Base-by-base conservation (phyloP, 1,140 invertebrate species). In the Eurosta solidaginis region DNA sequence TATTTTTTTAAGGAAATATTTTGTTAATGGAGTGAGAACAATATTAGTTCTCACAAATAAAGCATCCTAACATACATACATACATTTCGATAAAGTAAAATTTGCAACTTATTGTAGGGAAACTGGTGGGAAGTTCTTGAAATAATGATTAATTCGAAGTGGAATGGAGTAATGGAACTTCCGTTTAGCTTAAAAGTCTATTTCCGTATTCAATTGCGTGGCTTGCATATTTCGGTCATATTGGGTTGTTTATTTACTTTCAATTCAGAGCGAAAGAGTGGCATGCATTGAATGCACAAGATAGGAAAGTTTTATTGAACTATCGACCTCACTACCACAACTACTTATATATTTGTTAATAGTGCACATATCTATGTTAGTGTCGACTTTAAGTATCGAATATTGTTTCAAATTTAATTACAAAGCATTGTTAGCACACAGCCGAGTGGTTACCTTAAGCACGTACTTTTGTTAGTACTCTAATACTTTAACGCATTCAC, bases 201-300 rank as follows among this genome's bases (percentile, higher is more conserved):
- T 68, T 68, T 68, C 59, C 59, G 59, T 68, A 68, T 40, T 68
- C 59, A 68, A 68, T 68, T 42, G 59, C 59, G 9, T 68, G 33
- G 22, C 10, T n/a, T 68, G 59, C n/a, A 40, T 68, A 20, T 68
- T 40, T 7, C 50, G 6, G n/a, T n/a, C n/a, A n/a, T n/a, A n/a
- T n/a, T n/a, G n/a, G 10, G n/a, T 25, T 27, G 36, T 40, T 36
- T 40, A 68, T 68, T 68, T 68, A 40, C 7, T 68, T 68, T 9
- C 27, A 68, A 20, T 68, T 14, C 12, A 1, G 0, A 0, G 52
- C 17, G 14, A 14, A 6, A 12, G 6, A 42, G 42, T 42, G n/a
- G n/a, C n/a, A n/a, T n/a, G n/a, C n/a, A n/a, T n/a, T n/a, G n/a
- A n/a, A n/a, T n/a, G n/a, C n/a, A n/a, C n/a, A n/a, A n/a, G n/a